phyloP scores from a whole-genome alignment of 2,797 vertebrate species.

The Myotis planiceps region DNA sequence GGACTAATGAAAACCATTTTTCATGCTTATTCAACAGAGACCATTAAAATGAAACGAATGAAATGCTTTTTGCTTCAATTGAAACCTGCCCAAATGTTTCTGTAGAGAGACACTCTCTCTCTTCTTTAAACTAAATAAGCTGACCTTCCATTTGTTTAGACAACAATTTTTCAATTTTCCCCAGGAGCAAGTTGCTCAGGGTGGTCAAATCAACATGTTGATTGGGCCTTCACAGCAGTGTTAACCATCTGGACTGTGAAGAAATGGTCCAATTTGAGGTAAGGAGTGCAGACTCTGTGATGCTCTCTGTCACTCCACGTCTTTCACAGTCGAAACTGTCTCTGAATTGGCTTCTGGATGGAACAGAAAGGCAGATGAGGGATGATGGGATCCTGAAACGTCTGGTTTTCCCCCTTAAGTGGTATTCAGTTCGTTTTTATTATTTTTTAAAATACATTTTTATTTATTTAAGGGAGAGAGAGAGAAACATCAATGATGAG shows the following conservation, averaged over 20 bases:
- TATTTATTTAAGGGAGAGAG: no score
- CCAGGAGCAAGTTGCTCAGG: not conserved
- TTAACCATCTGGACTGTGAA: constrained; percentile 42
- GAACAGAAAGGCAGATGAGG: not conserved
- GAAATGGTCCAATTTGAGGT: not conserved
- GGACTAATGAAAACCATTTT: constrained; percentile 78
- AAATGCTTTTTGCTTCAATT: constrained; percentile 70
- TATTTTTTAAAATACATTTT: not conserved
- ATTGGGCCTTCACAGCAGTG: not conserved
- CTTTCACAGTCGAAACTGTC: not conserved
- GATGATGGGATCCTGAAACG: not conserved
- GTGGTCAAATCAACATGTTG: not conserved
- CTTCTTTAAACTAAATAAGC: not conserved
- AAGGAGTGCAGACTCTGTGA: not conserved
- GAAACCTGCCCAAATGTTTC: constrained; percentile 77
- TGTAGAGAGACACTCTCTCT: constrained; percentile 57
- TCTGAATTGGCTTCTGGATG: not conserved
- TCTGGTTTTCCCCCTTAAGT: not conserved
- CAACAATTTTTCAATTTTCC: constrained; percentile 38
- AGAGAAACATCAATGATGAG: no score
- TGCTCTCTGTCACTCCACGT: not conserved
- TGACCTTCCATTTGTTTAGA: constrained; percentile 63
- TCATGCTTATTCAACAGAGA: constrained; percentile 80
- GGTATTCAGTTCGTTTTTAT: not conserved
- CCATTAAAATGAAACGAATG: constrained; percentile 64